A percentile compares a stretch with the other conserved stretches of the same genome.
Conservation (phyloP, 2,113 vertebrate species). For the Pterocles gutturalis region DNA sequence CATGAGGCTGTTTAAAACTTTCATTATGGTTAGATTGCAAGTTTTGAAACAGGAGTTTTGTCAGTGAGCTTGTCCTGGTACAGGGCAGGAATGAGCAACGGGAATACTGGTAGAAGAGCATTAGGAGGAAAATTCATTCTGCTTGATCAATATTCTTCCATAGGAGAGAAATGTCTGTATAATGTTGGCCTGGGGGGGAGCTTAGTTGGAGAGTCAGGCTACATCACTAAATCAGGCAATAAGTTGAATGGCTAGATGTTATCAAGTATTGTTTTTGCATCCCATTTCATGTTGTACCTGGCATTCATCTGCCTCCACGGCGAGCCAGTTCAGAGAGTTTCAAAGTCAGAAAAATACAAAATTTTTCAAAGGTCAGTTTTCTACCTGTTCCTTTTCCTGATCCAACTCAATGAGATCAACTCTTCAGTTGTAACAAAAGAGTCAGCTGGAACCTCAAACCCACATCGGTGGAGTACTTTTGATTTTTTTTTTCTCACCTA, state of each 20-base stretch:
- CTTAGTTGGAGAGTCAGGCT: background rate
- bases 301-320: background rate
- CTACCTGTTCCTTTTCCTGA: background rate
- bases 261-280: background rate
- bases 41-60: background rate
- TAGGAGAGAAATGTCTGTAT: background rate
- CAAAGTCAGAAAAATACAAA: background rate
- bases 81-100: background rate
- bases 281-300: background rate
- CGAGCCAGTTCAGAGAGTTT: background rate
- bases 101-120: background rate
- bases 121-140: background rate
- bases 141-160: background rate
- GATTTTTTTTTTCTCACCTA: background rate
- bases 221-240: background rate
- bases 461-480: fast-evolving
- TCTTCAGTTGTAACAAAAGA: background rate
- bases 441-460: background rate
- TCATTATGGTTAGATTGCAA: background rate
- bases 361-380: background rate
- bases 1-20: background rate
- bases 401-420: background rate
- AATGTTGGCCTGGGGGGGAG: background rate
- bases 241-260: background rate
- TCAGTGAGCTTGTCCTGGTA: background rate